phyloP scores from a whole-genome alignment of 1,140 invertebrate species.

The Heliconius eleuchia region DNA sequence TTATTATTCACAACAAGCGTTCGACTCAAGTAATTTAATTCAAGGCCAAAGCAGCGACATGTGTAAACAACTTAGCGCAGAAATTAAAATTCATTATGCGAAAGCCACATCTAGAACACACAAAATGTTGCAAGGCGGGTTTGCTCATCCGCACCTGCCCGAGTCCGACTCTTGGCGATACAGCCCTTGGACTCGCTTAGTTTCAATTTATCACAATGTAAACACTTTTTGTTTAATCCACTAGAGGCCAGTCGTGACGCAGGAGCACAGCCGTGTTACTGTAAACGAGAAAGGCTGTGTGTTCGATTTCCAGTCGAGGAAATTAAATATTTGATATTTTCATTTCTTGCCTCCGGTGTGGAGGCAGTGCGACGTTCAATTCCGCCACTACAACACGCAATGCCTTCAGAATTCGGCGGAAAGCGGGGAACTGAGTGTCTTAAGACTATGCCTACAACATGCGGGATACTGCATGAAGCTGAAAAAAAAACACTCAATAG shows the following conservation, averaged over 20 bases:
- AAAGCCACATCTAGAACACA: constrained; percentile 44
- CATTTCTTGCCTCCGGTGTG: too few relatives aligned
- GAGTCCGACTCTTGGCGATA: constrained; percentile 28
- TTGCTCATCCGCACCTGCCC: constrained; percentile 57
- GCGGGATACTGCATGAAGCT: too few relatives aligned
- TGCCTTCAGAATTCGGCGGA: too few relatives aligned
- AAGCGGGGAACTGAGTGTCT: too few relatives aligned
- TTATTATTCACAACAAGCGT: constrained; percentile 22
- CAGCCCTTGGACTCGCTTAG: constrained; percentile 13
- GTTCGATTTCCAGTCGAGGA: too few relatives aligned
- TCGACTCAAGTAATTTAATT: constrained; percentile 15
- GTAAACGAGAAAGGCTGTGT: too few relatives aligned
- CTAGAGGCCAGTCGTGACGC: too few relatives aligned
- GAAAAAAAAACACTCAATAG: constrained; percentile 44
- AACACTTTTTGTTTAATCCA: constrained; percentile 67
- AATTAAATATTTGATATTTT: too few relatives aligned
- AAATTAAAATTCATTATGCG: constrained; percentile 33
- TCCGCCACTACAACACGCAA: too few relatives aligned
- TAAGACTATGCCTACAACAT: too few relatives aligned
- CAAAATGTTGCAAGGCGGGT: constrained; percentile 65
- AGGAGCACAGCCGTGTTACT: too few relatives aligned
- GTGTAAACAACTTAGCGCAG: constrained; percentile 30
- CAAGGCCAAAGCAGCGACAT: constrained; percentile 27
- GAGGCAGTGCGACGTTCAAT: too few relatives aligned
- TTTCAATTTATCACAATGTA: constrained; percentile 24